Conservation (phyloP, 1,140 invertebrate species). For the Listronotus oregonensis region DNA sequence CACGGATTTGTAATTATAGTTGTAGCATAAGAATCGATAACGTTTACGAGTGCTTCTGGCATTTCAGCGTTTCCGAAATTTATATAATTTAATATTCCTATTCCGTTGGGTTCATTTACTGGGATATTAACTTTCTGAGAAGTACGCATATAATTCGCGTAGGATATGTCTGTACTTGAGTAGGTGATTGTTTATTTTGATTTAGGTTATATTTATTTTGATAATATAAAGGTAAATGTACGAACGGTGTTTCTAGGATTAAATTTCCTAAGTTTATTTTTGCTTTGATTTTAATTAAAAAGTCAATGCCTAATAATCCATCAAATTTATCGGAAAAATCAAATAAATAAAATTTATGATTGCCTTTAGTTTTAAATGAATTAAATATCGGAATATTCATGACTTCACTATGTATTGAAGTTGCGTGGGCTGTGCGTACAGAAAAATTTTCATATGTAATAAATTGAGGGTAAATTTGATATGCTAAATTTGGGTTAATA, state of each 20-base stretch:
- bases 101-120: background rate
- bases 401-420: conserved; percentile 25
- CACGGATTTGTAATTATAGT: conserved; percentile 22
- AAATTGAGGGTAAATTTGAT: no score
- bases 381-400: conserved; percentile 18
- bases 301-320: conserved; percentile 3
- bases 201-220: background rate
- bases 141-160: background rate
- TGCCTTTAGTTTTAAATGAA: conserved; percentile 22
- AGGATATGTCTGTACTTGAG: background rate
- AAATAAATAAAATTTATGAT: conserved; percentile 15
- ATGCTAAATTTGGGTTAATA: conserved; percentile 27
- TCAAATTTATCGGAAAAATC: conserved; percentile 3
- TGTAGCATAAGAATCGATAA: conserved; percentile 14
- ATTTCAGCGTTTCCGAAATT: conserved; percentile 27
- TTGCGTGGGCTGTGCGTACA: conserved; percentile 29
- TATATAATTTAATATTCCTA: conserved; percentile 10
- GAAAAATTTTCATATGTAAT: no score
- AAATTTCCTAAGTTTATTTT: conserved; percentile 1
- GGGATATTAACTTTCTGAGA: background rate
- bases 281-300: background rate
- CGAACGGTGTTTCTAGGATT: background rate
- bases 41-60: conserved; percentile 28
- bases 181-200: background rate
- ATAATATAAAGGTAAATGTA: background rate